Conservation (phyloP, 2,113 vertebrate species). For the Spermophilus dauricus region DNA sequence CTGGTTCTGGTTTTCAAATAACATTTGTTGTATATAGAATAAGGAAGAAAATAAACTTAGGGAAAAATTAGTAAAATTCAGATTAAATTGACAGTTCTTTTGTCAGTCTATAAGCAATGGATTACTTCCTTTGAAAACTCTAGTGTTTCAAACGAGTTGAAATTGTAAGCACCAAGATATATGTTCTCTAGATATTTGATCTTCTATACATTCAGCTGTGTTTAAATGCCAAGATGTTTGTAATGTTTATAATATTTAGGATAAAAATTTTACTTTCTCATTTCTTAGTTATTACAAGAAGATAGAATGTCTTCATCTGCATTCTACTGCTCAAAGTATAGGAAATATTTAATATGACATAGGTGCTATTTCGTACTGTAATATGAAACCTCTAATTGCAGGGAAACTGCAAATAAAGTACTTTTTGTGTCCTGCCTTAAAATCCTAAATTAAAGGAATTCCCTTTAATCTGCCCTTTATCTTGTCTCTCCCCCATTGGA, state of each 20-base stretch:
- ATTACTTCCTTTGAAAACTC: conserved; percentile 30
- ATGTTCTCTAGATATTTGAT: neutral
- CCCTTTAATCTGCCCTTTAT: neutral
- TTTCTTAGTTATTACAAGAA: conserved; percentile 2
- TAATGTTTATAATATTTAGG: neutral
- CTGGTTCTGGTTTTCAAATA: neutral
- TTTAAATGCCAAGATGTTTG: neutral
- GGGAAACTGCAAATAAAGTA: neutral
- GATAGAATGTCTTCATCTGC: neutral
- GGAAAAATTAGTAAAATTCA: neutral
- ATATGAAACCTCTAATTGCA: neutral
- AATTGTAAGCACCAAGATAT: neutral
- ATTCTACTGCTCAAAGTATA: neutral
- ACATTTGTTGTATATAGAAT: neutral
- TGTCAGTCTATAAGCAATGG: neutral
- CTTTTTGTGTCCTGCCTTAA: neutral
- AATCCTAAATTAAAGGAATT: neutral
- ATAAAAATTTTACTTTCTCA: conserved; percentile 20
- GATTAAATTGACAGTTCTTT: neutral
- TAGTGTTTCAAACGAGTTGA: neutral
- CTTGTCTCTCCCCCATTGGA: neutral
- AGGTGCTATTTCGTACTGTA: neutral
- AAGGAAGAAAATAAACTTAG: neutral
- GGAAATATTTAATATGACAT: neutral
- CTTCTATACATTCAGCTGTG: neutral